Percentiles rank a stretch among this genome's conserved stretches.
phyloP scores from a whole-genome alignment of 2,888 invertebrate genomes.

The Paralinhomoeus sp. region DNA sequence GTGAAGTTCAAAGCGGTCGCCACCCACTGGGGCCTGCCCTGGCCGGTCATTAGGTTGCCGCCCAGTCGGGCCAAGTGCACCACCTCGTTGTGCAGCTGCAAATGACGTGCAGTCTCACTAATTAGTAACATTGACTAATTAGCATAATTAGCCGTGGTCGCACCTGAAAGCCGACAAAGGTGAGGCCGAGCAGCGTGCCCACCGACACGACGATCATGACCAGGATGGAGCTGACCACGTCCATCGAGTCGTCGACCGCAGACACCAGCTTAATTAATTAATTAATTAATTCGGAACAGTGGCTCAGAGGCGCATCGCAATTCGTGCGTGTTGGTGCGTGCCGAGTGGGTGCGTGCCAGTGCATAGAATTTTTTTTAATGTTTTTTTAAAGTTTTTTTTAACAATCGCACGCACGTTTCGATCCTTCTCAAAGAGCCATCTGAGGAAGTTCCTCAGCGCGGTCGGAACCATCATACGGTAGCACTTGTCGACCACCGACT shows the following conservation, averaged over 20 bases:
- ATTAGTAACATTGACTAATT: no score
- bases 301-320: background rate
- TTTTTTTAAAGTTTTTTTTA: background rate
- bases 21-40: slow-evolving; percentile 19
- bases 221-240: slow-evolving; percentile 19
- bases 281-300: background rate
- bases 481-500: background rate
- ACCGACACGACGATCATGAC: slow-evolving; percentile 14
- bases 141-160: background rate
- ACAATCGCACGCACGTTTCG: slow-evolving; percentile 1
- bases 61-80: slow-evolving; percentile 14
- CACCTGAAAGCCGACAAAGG: slow-evolving; percentile 18
- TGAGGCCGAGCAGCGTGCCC: slow-evolving; percentile 12
- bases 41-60: slow-evolving; percentile 13
- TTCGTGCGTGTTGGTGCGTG: background rate
- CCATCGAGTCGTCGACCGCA: slow-evolving; percentile 12
- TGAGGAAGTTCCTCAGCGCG: slow-evolving; percentile 4
- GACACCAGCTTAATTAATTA: slow-evolving; percentile 9
- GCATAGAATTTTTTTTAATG: background rate
- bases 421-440: slow-evolving; percentile 4
- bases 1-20: slow-evolving; percentile 19
- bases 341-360: background rate
- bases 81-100: background rate
- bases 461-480: slow-evolving; percentile 2
- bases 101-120: background rate